phyloP scores from a whole-genome alignment of 2,888 invertebrate species.

The Chymomyza amoena region DNA sequence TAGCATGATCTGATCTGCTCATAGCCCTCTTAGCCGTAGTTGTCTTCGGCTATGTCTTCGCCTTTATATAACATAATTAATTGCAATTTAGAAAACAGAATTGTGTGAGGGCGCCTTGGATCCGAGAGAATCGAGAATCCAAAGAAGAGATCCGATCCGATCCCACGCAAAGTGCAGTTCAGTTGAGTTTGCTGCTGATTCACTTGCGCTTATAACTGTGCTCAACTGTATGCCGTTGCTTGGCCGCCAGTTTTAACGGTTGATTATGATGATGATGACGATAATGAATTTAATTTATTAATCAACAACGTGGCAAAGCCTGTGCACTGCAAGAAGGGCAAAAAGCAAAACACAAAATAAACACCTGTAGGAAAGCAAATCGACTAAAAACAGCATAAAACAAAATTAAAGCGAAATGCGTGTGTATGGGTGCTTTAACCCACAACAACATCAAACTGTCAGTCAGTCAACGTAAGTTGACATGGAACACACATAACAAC shows the following conservation, averaged over 20 bases:
- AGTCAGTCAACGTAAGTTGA: slow-evolving; percentile 55
- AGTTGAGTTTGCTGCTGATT: slow-evolving; percentile 39
- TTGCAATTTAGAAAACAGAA: slow-evolving; percentile 63
- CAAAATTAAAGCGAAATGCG: slow-evolving; percentile 54
- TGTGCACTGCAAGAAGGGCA: slow-evolving; percentile 6
- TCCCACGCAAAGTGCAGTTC: slow-evolving; percentile 43
- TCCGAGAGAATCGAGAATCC: too few species aligned
- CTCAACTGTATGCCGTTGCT: slow-evolving; percentile 51
- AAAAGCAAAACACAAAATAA: slow-evolving; percentile 29
- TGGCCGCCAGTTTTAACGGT: slow-evolving; percentile 69
- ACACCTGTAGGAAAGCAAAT: slow-evolving; percentile 42
- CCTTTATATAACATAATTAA: slow-evolving; percentile 58
- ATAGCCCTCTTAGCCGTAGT: slow-evolving; percentile 25
- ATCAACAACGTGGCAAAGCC: slow-evolving; percentile 55
- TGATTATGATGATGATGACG: slow-evolving; percentile 60
- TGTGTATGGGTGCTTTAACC: slow-evolving; percentile 34
- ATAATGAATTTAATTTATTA: slow-evolving; percentile 72
- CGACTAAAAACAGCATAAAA: slow-evolving; percentile 2
- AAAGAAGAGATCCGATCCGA: slow-evolving; percentile 18
- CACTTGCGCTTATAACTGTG: slow-evolving; percentile 69
- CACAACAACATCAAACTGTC: slow-evolving; percentile 57
- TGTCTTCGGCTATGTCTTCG: slow-evolving; percentile 28
- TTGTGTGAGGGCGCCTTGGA: slow-evolving; percentile 9
- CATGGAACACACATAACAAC: slow-evolving; percentile 45
- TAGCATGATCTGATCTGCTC: not conserved